Percentiles rank a stretch among this genome's conserved stretches.
phyloP scores from a whole-genome alignment of 2,888 invertebrate species.

The Fragum fragum region DNA sequence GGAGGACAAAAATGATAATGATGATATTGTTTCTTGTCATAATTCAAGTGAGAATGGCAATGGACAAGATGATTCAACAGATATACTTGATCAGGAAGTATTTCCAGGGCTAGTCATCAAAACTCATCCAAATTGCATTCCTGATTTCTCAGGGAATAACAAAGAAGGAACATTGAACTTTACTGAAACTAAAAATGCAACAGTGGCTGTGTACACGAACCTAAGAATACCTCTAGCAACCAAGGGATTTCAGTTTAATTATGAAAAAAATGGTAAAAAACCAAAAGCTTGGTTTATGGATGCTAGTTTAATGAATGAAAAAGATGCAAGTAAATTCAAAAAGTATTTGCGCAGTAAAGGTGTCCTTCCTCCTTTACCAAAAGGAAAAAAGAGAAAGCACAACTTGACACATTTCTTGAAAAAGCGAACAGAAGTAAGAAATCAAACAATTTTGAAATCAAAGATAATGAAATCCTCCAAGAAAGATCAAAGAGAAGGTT shows the following conservation, averaged over 20 bases:
- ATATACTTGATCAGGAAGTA: too few relatives aligned
- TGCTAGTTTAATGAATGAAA: constrained; percentile 67
- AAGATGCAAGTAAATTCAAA: constrained; percentile 67
- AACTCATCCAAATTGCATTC: too few relatives aligned
- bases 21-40: too few relatives aligned
- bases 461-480: constrained; percentile 2
- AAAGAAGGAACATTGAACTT: not conserved
- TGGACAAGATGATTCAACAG: too few relatives aligned
- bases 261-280: constrained; percentile 78
- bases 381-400: constrained; percentile 25
- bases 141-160: too few relatives aligned
- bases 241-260: constrained; percentile 77
- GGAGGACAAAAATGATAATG: too few relatives aligned
- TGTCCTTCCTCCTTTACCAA: constrained; percentile 16
- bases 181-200: constrained; percentile 1
- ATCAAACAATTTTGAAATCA: constrained; percentile 12
- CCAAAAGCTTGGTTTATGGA: constrained; percentile 80
- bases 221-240: constrained; percentile 76
- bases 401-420: constrained; percentile 20
- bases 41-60: too few relatives aligned
- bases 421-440: constrained; percentile 16
- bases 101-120: too few relatives aligned
- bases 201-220: constrained; percentile 67
- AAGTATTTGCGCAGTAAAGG: constrained; percentile 64
- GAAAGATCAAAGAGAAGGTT: not conserved